phyloP scores from a whole-genome alignment of 1,140 invertebrate species.

The Pseudomyrmex concolor region DNA sequence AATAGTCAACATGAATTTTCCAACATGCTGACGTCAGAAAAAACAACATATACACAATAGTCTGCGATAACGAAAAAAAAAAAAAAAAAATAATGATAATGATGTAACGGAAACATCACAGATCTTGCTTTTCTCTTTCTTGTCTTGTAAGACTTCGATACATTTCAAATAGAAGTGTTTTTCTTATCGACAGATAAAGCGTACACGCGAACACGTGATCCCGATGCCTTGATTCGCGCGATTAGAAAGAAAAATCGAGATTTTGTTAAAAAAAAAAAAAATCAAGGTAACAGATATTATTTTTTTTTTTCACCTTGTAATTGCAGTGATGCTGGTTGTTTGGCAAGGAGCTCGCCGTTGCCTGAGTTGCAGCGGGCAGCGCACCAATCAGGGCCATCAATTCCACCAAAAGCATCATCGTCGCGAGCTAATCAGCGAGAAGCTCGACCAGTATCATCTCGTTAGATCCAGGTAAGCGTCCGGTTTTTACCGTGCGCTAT shows the following conservation, averaged over 20 bases:
- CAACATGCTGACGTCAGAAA: neutral
- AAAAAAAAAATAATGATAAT: constrained; percentile 11
- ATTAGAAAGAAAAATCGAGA: neutral
- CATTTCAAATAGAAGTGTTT: neutral
- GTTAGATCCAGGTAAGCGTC: constrained; percentile 74
- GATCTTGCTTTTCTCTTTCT: neutral
- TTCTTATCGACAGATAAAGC: neutral
- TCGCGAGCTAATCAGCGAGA: constrained; percentile 74
- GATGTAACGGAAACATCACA: neutral
- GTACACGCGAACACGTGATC: neutral
- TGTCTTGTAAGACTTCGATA: neutral
- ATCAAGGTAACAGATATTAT: neutral
- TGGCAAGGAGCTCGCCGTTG: constrained; percentile 80
- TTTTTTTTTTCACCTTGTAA: constrained; percentile 3
- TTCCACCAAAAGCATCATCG: constrained; percentile 72
- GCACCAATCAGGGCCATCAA: constrained; percentile 73
- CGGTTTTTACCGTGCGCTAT: constrained; percentile 24
- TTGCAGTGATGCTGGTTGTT: constrained; percentile 82
- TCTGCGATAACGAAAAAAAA: neutral
- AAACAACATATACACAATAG: neutral
- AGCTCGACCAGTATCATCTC: constrained; percentile 78
- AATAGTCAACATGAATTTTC: neutral
- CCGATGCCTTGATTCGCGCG: neutral
- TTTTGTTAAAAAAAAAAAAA: neutral
- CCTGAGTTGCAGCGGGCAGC: constrained; percentile 80